Evolutionary conservation across 2,888 invertebrate species (phyloP).

Genomic region (Patella depressa): DNA sequence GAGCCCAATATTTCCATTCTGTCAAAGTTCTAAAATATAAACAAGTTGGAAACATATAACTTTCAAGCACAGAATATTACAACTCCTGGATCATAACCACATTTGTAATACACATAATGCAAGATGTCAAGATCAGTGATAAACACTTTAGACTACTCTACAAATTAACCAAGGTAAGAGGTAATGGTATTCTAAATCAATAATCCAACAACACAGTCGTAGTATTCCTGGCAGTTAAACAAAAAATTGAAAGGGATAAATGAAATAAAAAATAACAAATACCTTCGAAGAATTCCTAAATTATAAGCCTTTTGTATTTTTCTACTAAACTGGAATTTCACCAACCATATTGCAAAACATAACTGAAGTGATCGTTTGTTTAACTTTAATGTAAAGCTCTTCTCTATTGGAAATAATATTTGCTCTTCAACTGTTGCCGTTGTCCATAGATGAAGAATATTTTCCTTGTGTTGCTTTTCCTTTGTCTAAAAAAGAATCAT

Average conservation of each 20-base stretch:
- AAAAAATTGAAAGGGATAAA: too few relatives aligned
- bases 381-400: slow-evolving; percentile 40
- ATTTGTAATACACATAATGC: neutral
- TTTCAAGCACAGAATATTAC: too few relatives aligned
- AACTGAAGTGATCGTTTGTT: slow-evolving; percentile 39
- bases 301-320: slow-evolving; percentile 38
- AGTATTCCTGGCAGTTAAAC: too few relatives aligned
- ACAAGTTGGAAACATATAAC: neutral
- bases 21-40: slow-evolving; percentile 37
- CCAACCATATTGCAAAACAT: slow-evolving; percentile 48
- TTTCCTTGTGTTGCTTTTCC: slow-evolving; percentile 48
- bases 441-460: slow-evolving; percentile 55
- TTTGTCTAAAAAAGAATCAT: slow-evolving; percentile 40
- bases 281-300: slow-evolving; percentile 44
- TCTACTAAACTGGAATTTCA: slow-evolving; percentile 37
- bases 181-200: slow-evolving; percentile 15
- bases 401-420: slow-evolving; percentile 50
- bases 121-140: neutral
- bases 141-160: neutral
- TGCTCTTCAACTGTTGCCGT: slow-evolving; percentile 52
- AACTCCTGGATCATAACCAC: too few relatives aligned
- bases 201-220: neutral
- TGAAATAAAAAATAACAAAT: neutral
- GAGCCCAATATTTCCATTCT: slow-evolving; percentile 45
- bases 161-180: slow-evolving; percentile 24